Conservation (phyloP, 2,888 invertebrate species). For the Eupsilia transversa region DNA sequence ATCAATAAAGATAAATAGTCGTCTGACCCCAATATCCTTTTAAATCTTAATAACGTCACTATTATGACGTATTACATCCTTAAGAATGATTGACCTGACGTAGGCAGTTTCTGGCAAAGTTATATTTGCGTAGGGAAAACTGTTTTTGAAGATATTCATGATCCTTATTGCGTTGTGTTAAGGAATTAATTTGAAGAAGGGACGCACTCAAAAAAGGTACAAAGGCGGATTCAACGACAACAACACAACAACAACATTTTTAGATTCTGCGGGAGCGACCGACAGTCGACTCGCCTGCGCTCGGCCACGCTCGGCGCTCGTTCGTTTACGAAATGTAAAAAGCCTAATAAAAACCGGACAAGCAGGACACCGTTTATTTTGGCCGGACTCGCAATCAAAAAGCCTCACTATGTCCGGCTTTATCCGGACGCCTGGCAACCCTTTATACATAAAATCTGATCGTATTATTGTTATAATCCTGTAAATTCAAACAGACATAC, state of each 20-base stretch:
- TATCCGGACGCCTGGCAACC: too few species aligned
- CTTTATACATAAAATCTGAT: not conserved
- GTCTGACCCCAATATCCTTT: constrained; percentile 56
- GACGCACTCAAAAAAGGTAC: too few species aligned
- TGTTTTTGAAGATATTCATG: not conserved
- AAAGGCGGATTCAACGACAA: too few species aligned
- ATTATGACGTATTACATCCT: constrained; percentile 41
- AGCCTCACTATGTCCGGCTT: too few species aligned
- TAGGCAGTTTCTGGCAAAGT: not conserved
- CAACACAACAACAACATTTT: too few species aligned
- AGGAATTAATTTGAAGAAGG: constrained; percentile 25
- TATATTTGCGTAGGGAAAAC: constrained; percentile 7
- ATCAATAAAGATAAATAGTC: constrained; percentile 45
- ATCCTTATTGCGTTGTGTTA: constrained; percentile 8
- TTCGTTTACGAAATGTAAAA: too few species aligned
- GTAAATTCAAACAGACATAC: constrained; percentile 8
- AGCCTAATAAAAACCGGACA: too few species aligned
- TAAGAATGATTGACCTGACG: constrained; percentile 20
- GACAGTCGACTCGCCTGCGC: too few species aligned
- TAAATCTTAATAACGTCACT: constrained; percentile 33
- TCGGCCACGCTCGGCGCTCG: too few species aligned
- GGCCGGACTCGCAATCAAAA: too few species aligned
- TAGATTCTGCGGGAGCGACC: too few species aligned
- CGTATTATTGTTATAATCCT: not conserved
- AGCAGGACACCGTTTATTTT: too few species aligned